Percentiles rank a stretch among this genome's conserved stretches.
These are phyloP conservation scores for Vollenhovia emeryi DNA, from an alignment of 1,140 invertebrate species.

Conservation along the genomic window DNA sequence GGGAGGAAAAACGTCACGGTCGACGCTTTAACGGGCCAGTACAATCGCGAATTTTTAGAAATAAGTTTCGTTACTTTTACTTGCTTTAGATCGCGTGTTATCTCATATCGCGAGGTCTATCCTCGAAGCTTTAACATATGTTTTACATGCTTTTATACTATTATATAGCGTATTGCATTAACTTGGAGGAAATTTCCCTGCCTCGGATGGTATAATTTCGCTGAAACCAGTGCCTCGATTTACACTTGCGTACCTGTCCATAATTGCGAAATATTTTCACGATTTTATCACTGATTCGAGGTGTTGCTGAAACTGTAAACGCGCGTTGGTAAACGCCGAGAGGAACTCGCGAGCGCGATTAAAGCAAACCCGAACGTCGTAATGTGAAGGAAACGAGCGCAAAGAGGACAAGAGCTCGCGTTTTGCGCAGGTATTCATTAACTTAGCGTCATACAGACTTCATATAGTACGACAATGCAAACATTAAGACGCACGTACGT, in stretches of 20 bases:
- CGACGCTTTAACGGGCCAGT: not conserved
- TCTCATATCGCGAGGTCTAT: not conserved
- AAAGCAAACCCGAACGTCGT: not conserved
- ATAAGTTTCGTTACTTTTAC: not conserved
- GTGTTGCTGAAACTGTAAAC: conserved; percentile 8
- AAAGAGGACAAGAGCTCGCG: conserved; percentile 16
- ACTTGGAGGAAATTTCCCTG: not conserved
- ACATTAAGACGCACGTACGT: not conserved
- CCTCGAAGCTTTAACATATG: too few species aligned
- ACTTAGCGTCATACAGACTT: not conserved
- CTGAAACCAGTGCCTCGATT: not conserved
- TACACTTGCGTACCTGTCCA: not conserved
- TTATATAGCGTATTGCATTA: not conserved
- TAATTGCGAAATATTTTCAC: conserved; percentile 36
- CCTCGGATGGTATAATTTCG: not conserved
- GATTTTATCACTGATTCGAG: conserved; percentile 5
- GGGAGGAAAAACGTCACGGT: not conserved
- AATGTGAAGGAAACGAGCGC: not conserved
- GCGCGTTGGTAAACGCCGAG: not conserved
- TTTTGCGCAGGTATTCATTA: conserved; percentile 30
- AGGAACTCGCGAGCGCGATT: not conserved
- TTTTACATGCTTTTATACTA: not conserved
- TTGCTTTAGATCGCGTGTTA: not conserved
- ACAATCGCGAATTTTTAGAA: not conserved
- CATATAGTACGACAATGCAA: conserved; percentile 14